Evolutionary conservation across 2,888 invertebrate genomes (phyloP), one percentile per base, ranked within the genome.

Genomic region (Sminthurides aquaticus): DNA sequence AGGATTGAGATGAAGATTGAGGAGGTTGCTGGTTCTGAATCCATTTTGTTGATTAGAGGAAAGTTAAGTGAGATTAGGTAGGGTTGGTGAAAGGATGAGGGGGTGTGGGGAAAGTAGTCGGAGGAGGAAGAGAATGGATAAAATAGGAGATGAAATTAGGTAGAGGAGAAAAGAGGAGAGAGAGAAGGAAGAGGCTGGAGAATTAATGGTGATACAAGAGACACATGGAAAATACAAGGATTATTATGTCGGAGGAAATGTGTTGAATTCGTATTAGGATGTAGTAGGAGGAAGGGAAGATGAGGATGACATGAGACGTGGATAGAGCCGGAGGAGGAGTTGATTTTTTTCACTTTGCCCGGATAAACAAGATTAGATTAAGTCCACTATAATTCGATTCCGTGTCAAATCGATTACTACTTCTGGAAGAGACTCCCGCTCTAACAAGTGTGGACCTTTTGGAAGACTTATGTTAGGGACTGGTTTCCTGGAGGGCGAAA

Each of bases 331-430:
- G 26, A 24, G 20, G 48, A 24, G n/a, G 49, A 54, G 20, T 61
- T 60, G 49, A 60, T 29, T 60, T 49, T 24, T 15, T 28, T 52
- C 24, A 28, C 49, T 26, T 60, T 34, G 52, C 52, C 20, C 29
- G 34, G 62, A 26, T n/a, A 60, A 60, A 60, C 62, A 25, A 62
- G 43, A 62, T 62, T 62, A 62, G 62, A 62, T 62, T 62, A 62
- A 52, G 52, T 52, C 52, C 20, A 52, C 29, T 49, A 62, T 49
- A 64, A 55, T 64, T 60, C 52, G 58, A 58, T 63, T 58, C 58
- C 58, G 58, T 63, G 64, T 64, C 60, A 56, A 64, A 64, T 64
- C 60, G 64, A 64, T 64, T 64, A 64, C 52, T 43, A 34, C 43
- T 34, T 15, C 43, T 34, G 43, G 43, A 34, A 34, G 15, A 34